These are phyloP conservation scores for Merodon equestris DNA, from an alignment of 2,888 invertebrate genomes.

Conservation along the genomic window DNA sequence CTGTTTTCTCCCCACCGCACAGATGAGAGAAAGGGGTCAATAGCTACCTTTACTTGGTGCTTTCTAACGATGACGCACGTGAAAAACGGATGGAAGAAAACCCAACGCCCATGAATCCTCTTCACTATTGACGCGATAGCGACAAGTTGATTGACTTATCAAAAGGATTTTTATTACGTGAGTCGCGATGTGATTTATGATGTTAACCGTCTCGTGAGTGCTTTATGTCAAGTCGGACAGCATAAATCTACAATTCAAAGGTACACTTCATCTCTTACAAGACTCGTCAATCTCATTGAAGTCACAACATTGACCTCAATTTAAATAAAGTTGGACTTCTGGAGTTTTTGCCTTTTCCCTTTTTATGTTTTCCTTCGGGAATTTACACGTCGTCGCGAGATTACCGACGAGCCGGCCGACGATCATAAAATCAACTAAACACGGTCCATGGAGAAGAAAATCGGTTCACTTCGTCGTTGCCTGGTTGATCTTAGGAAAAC, in stretches of 20 bases:
- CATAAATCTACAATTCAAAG: slow-evolving; percentile 68
- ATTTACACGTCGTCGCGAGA: slow-evolving; percentile 61
- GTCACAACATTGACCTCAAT: slow-evolving; percentile 68
- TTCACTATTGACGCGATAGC: slow-evolving; percentile 20
- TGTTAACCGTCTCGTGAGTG: slow-evolving; percentile 60
- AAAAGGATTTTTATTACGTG: slow-evolving; percentile 62
- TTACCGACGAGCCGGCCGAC: slow-evolving; percentile 54
- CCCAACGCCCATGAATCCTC: too few relatives aligned
- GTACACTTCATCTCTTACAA: slow-evolving; percentile 67
- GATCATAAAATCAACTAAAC: slow-evolving; percentile 60
- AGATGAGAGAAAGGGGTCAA: slow-evolving; percentile 4
- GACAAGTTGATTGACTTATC: slow-evolving; percentile 62
- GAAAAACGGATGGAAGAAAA: too few relatives aligned
- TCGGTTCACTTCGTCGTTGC: slow-evolving; percentile 46
- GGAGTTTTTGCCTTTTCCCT: slow-evolving; percentile 2
- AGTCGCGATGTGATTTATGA: slow-evolving; percentile 64
- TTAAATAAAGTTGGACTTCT: slow-evolving; percentile 60
- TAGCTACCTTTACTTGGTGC: too few relatives aligned
- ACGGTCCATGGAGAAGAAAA: slow-evolving; percentile 2
- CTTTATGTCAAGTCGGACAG: slow-evolving; percentile 68
- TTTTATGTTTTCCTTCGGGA: slow-evolving; percentile 45
- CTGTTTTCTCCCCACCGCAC: too few relatives aligned
- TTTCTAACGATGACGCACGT: too few relatives aligned
- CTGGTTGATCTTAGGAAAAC: slow-evolving; percentile 42
- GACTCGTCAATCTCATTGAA: slow-evolving; percentile 68